These are phyloP conservation scores for Eubucco bourcierii DNA, from an alignment of 2,113 vertebrate genomes.

Conservation along the genomic window DNA sequence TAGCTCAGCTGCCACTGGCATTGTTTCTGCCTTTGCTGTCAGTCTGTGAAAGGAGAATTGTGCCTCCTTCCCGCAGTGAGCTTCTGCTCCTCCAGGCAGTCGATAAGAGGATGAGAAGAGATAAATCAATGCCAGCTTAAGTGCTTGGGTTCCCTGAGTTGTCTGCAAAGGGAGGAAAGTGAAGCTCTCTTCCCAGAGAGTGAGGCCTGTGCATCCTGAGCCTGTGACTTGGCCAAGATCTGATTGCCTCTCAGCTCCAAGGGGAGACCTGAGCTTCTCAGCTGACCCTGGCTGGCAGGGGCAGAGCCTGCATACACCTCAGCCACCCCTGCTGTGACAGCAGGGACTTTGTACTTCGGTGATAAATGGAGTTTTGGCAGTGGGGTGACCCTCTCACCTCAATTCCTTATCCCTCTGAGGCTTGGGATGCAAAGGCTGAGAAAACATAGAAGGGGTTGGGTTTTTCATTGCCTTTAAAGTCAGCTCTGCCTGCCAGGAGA, in stretches of 20 bases:
- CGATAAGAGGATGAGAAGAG: slow-evolving; percentile 1
- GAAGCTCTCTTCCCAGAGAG: neutral
- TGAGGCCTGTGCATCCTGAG: neutral
- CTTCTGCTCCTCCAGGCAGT: neutral
- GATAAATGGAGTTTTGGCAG: neutral
- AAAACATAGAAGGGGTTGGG: neutral
- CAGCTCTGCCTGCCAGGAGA: neutral
- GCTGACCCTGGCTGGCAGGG: neutral
- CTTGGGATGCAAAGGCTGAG: neutral
- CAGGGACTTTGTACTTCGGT: neutral
- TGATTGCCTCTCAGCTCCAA: neutral
- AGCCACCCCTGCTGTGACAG: neutral
- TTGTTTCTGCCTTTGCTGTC: slow-evolving; percentile 13
- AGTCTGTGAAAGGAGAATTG: slow-evolving; percentile 21
- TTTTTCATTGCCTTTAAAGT: neutral
- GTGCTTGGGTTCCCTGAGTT: neutral
- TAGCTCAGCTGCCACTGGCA: slow-evolving; percentile 6
- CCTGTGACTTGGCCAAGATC: neutral
- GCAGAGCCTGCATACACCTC: neutral
- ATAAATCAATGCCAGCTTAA: slow-evolving; percentile 46
- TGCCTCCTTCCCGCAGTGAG: neutral
- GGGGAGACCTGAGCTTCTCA: neutral
- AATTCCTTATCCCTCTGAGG: neutral
- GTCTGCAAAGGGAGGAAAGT: neutral
- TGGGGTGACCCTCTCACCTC: neutral